phyloP scores from a whole-genome alignment of 2,113 vertebrate species.

The Corythoichthys haematopterus region DNA sequence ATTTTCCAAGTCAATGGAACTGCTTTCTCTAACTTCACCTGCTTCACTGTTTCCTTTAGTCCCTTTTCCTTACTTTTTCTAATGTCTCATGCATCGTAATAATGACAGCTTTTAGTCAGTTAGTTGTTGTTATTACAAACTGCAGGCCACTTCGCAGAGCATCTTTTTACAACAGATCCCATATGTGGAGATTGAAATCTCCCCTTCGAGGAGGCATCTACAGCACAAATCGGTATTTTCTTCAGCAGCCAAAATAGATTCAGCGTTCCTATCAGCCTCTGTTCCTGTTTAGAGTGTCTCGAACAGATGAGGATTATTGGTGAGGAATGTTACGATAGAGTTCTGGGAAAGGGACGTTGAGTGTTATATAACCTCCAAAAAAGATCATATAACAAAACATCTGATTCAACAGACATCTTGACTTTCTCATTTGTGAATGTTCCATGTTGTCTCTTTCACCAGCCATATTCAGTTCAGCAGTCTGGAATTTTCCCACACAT shows the following conservation, averaged over 20 bases:
- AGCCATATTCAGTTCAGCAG: constrained; percentile 3
- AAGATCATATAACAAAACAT: too few relatives aligned
- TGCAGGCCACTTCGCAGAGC: background rate
- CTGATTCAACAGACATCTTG: too few relatives aligned
- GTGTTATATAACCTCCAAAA: too few relatives aligned
- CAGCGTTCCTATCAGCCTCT: background rate
- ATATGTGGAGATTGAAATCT: constrained; percentile 1
- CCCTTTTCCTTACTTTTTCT: background rate
- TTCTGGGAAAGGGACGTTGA: too few relatives aligned
- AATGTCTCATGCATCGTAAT: background rate
- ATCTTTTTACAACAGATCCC: constrained; percentile 4
- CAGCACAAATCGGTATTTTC: background rate
- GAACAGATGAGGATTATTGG: too few relatives aligned
- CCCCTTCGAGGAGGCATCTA: background rate
- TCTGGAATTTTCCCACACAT: constrained; percentile 18
- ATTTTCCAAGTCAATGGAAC: background rate
- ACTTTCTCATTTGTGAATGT: too few relatives aligned
- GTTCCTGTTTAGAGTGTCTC: background rate
- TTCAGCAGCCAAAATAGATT: background rate
- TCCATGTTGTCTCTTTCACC: constrained; percentile 14
- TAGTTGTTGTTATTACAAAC: background rate
- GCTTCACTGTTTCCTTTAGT: background rate
- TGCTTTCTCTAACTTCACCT: too few relatives aligned
- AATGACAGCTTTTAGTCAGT: background rate
- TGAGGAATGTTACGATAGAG: too few relatives aligned